phyloP scores from a whole-genome alignment of 2,888 invertebrate species.

The Mallateleia sp. region DNA sequence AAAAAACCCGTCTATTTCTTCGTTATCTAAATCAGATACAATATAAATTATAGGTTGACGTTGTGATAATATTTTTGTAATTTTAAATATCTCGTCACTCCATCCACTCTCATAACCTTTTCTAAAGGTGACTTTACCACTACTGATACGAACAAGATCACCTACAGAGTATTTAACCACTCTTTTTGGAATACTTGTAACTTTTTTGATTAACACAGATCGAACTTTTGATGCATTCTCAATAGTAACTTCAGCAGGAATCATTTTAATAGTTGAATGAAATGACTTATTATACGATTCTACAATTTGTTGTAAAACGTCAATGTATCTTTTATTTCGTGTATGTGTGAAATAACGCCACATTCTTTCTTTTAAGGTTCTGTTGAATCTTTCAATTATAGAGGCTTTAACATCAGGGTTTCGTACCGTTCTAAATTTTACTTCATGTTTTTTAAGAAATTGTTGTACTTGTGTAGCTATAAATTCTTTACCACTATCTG shows the following conservation, averaged over 20 bases:
- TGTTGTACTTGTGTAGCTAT: too few relatives aligned
- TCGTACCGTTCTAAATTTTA: too few relatives aligned
- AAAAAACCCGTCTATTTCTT: conserved; percentile 29
- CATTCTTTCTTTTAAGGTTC: conserved; percentile 57
- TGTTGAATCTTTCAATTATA: conserved; percentile 52
- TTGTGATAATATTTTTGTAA: not conserved
- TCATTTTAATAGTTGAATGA: conserved; percentile 30
- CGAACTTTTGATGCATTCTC: conserved; percentile 18
- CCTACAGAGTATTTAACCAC: conserved; percentile 26
- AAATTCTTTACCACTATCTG: too few relatives aligned
- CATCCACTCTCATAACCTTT: conserved; percentile 17
- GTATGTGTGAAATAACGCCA: conserved; percentile 67
- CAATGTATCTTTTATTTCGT: conserved; percentile 74
- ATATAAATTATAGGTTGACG: not conserved
- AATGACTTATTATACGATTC: conserved; percentile 58
- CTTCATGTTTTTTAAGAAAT: too few relatives aligned
- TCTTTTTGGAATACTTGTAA: conserved; percentile 8
- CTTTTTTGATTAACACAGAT: too few relatives aligned
- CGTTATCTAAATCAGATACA: conserved; percentile 6
- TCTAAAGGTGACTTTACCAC: not conserved
- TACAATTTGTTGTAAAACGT: conserved; percentile 80
- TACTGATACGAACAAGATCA: not conserved
- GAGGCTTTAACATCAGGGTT: too few relatives aligned
- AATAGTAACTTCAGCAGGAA: conserved; percentile 13
- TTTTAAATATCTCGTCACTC: conserved; percentile 15